phyloP scores from a whole-genome alignment of 2,888 invertebrate species.

The Thecophora atra region DNA sequence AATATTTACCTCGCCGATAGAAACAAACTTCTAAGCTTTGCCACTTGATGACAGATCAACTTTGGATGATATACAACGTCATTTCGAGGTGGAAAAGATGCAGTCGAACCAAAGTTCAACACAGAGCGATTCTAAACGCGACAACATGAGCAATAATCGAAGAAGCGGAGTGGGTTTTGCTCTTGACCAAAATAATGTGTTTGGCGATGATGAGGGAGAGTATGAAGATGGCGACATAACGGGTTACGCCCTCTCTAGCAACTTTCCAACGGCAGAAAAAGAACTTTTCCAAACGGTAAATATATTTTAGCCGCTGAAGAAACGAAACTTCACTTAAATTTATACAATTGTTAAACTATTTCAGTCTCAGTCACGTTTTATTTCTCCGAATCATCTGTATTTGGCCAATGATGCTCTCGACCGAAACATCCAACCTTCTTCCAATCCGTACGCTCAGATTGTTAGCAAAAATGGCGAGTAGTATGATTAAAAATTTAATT shows the following conservation, averaged over 20 bases:
- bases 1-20: background rate
- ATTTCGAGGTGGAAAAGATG: conserved; percentile 66
- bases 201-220: conserved; percentile 67
- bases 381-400: conserved; percentile 18
- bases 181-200: conserved; percentile 48
- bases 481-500: background rate
- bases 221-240: conserved; percentile 73
- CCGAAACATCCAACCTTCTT: background rate
- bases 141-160: conserved; percentile 6
- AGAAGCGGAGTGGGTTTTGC: background rate
- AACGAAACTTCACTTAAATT: background rate
- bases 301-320: background rate
- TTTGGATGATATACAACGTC: conserved; percentile 75
- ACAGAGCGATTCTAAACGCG: background rate
- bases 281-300: conserved; percentile 43
- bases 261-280: too few species aligned
- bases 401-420: background rate
- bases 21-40: background rate
- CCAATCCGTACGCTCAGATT: background rate
- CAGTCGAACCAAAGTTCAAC: conserved; percentile 20
- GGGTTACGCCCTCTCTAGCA: conserved; percentile 62
- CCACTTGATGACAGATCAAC: conserved; percentile 70
- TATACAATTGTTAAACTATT: background rate
- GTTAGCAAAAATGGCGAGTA: conserved; percentile 31
- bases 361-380: conserved; percentile 24